Base-by-base conservation (phyloP, 2,797 vertebrate genomes). In the Clarias laeviceps region DNA sequence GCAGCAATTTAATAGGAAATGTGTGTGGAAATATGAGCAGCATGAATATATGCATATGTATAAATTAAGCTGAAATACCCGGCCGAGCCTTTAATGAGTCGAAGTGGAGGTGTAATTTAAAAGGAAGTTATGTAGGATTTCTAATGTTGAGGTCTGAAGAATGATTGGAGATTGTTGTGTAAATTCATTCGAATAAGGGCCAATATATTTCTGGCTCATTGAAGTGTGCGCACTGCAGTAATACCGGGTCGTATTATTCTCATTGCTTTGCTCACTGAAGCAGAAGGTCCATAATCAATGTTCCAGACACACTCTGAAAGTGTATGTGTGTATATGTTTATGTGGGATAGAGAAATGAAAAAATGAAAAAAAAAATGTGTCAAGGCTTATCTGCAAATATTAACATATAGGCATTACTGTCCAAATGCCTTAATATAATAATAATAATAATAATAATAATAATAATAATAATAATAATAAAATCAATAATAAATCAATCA, bases 1-100 rank as follows among this genome's bases (percentile, higher is more conserved):
- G 92, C 93, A 91, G 92, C 88, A 89, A 37, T 76, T 89, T 94
- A 94, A 95, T 94, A 93, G 93, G 94, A 95, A 82, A 89, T 84
- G 37, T 7, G 2, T 32, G 69, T 89, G 83, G 84, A 89, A 93
- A 93, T 93, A 92, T 93, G 93, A 92, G 90, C 86, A 92, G 90
- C 83, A 79, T 84, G 87, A 87, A 89, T 89, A 85, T 81, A 85
- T 94, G 92, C 92, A 94, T 93, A 94, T 94, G 92, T 93, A 93
- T 93, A 93, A 94, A 94, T 92, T 89, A 93, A 93, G 92, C 89
- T 90, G 82, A 37, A 70, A 54, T n/a, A 92, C 90, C 93, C 92
- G 22, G 91, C 90, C 91, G 5, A 78, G 89, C 89, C 91, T 94
- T 92, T 94, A 93, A 92, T 90, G 93, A 90, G 87, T 89, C 56